These are phyloP conservation scores for Phragmatobia fuliginosa DNA, from an alignment of 2,888 invertebrate genomes.

Conservation along the genomic window DNA sequence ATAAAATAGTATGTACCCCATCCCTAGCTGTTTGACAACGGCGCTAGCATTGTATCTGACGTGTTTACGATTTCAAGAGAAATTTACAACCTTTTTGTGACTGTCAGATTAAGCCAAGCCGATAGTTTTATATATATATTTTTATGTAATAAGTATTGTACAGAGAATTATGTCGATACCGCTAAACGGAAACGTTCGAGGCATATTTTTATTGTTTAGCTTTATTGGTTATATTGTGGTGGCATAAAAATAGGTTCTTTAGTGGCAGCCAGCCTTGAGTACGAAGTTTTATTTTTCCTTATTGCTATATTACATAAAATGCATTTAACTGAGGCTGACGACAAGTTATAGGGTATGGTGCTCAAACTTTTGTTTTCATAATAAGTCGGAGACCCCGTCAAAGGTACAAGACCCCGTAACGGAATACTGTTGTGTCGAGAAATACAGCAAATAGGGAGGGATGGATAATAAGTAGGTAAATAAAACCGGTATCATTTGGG, in stretches of 20 bases:
- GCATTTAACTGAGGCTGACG: background rate
- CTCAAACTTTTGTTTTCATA: background rate
- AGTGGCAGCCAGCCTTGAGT: constrained; percentile 4
- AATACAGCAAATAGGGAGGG: too few species aligned
- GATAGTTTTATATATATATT: constrained; percentile 37
- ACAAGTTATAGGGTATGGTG: background rate
- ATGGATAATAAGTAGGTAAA: too few species aligned
- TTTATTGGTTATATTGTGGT: constrained; percentile 23
- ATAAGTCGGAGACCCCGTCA: background rate
- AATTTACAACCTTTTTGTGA: constrained; percentile 54
- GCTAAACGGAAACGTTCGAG: constrained; percentile 18
- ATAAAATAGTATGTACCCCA: constrained; percentile 21
- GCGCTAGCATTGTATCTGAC: constrained; percentile 47
- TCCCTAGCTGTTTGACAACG: constrained; percentile 45
- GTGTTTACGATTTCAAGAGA: constrained; percentile 56
- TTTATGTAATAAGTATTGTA: constrained; percentile 20
- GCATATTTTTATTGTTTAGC: constrained; percentile 23
- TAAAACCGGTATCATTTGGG: too few species aligned
- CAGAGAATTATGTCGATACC: constrained; percentile 24
- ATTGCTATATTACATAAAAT: constrained; percentile 3
- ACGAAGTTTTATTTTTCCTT: constrained; percentile 12
- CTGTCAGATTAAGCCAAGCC: constrained; percentile 49
- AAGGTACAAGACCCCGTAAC: too few species aligned
- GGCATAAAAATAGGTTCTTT: constrained; percentile 12
- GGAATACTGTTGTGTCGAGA: too few species aligned